Evolutionary conservation across 2,797 vertebrate genomes (phyloP), one percentile per base, ranked within the genome.

Genomic region (Scarus forsteni): DNA sequence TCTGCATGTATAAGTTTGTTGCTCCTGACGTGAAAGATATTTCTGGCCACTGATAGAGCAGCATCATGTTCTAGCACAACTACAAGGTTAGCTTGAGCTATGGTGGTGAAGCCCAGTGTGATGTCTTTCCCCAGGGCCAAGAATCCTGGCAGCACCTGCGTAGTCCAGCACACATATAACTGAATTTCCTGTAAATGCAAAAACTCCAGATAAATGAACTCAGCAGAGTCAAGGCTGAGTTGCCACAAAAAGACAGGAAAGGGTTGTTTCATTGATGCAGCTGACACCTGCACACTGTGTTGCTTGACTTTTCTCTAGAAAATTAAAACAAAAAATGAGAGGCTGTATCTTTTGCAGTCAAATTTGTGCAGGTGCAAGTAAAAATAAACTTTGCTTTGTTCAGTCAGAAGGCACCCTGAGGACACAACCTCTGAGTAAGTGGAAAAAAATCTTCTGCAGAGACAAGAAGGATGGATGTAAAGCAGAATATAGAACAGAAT

Each of bases 381-480:
- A 57, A 61, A 77, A 72, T 36, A 56, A 12, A 53, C 15, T 45
- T 48, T 19, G 11, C 0, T 46, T 73, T 39, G 8, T 63, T 70
- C 19, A 35, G 27, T 50, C 27, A 66, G 42, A 42, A 51, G 60
- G 55, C 48, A 57, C 48, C 63, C 44, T 63, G 34, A 65, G 15
- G 39, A 56, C 66, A 36, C 39, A 10, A 54, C 6, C 48, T 70
- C 36, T 0, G 48, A 63, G 50, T 45, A 18, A 50, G 69, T 46
- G 19, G 10, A 60, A 42, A 64, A 69, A 27, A 27, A 27, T 4
- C 38, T 64, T 12, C 55, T 46, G 58, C 34, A 18, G 34, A 16
- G 5, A 40, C 18, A 66, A 80, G 42, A 71, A 46, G n/a, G 40
- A 66, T 14, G 38, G 54, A 67, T 68, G 50, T 60, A 52, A 71